Conservation (phyloP, 2,888 invertebrate species). For the Himalopsyche tibetana region DNA sequence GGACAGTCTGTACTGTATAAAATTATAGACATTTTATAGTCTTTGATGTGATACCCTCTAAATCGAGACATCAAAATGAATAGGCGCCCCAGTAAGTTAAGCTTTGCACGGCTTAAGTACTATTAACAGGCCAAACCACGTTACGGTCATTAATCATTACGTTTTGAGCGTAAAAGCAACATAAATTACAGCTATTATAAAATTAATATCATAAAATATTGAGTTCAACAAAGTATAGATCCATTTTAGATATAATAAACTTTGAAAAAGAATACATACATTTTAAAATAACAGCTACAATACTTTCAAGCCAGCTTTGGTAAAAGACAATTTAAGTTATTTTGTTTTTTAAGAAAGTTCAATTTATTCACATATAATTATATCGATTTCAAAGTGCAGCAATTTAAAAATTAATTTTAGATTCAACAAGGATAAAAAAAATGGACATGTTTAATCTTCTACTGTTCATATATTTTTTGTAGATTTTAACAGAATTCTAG, state of each 20-base stretch:
- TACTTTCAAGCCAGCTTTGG: too few relatives aligned
- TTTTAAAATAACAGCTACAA: too few relatives aligned
- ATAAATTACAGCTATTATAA: not conserved
- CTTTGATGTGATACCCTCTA: slow-evolving; percentile 29
- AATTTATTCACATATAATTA: too few relatives aligned
- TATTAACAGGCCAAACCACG: not conserved
- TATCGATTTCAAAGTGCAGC: too few relatives aligned
- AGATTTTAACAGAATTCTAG: too few relatives aligned
- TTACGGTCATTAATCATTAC: slow-evolving; percentile 8
- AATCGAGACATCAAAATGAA: slow-evolving; percentile 31
- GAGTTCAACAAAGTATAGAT: not conserved
- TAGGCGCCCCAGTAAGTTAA: slow-evolving; percentile 26
- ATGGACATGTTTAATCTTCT: too few relatives aligned
- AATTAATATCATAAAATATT: slow-evolving; percentile 18
- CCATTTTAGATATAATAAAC: not conserved
- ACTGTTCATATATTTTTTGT: too few relatives aligned
- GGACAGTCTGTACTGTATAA: slow-evolving; percentile 2
- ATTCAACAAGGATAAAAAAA: too few relatives aligned
- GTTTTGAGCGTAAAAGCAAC: not conserved
- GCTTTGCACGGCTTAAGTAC: not conserved
- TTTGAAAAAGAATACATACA: not conserved
- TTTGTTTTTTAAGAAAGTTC: too few relatives aligned
- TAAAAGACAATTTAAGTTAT: too few relatives aligned
- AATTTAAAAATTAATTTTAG: too few relatives aligned
- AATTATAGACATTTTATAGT: slow-evolving; percentile 25